Conservation (phyloP, 2,113 vertebrate genomes). For the Actenoides hombroni region DNA sequence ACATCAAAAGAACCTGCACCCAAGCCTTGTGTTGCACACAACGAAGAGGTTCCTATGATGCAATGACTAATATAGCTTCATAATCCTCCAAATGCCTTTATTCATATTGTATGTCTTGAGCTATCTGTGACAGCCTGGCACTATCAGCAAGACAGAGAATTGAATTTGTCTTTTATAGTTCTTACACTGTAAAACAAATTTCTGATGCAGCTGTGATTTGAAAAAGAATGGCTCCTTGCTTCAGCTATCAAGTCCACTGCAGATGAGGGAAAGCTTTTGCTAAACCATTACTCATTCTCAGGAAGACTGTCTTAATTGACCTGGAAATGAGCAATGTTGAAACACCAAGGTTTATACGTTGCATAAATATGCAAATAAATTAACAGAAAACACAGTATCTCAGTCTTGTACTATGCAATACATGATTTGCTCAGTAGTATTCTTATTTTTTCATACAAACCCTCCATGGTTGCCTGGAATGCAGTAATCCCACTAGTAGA, state of each 20-base stretch:
- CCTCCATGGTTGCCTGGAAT: not conserved
- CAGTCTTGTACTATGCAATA: not conserved
- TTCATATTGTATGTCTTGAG: not conserved
- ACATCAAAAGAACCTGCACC: not conserved
- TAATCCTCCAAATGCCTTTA: not conserved
- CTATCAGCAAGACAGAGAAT: not conserved
- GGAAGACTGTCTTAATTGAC: not conserved
- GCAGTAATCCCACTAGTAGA: not conserved
- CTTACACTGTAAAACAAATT: not conserved
- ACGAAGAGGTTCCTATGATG: not conserved
- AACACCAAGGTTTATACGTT: not conserved
- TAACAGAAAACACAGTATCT: not conserved
- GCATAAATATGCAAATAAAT: not conserved
- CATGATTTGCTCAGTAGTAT: fast-evolving
- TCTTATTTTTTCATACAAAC: not conserved
- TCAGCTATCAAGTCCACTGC: not conserved
- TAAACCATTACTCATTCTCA: not conserved
- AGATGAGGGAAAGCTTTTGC: not conserved
- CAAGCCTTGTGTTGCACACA: too few species aligned
- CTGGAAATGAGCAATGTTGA: not conserved
- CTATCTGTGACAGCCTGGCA: not conserved
- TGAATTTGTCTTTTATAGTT: not conserved
- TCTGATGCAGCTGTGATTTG: not conserved
- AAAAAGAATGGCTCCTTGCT: not conserved
- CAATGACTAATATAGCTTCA: not conserved